Base-by-base conservation (phyloP, 2,113 vertebrate species). In the Hypocryptadius cinnamomeus region DNA sequence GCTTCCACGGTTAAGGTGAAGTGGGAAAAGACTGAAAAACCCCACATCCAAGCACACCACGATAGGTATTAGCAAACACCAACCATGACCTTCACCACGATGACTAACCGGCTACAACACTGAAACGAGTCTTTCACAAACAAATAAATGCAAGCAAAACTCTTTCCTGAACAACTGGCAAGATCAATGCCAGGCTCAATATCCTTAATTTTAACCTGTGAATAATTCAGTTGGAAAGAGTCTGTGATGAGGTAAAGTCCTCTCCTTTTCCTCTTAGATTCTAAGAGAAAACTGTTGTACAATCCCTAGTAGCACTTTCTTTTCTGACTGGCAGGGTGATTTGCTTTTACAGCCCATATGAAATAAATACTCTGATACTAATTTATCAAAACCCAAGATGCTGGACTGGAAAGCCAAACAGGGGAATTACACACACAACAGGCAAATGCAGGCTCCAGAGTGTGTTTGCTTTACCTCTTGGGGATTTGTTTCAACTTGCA, bases 31-130 rank as follows among this genome's bases (percentile, higher is more conserved):
- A 45, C 23, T 51, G 8, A 33, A 85, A 59, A 47, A 18, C 3
- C 4, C 9, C 33, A 37, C 4, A 57, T 14, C 45, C 37, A 56
- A 61, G 60, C n/a, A 42, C 21, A 37, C 5, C 11, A 56, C 27
- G n/a, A 39, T 1, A 48, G 45, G 47, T 21, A 40, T 53, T 74
- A 11, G 71, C 71, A 59, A 92, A 66, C n/a, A 66, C 9, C 63
- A 59, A 1, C 65, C 22, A 8, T 25, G 47, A 84, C 23, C 44
- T 74, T 31, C 28, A 45, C 15, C 39, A 18, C 0, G 0, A 53
- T n/a, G 74, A 71, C 51, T 50, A 47, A 84, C 22, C 37, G 57
- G 69, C 11, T 47, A 19, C 31, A 30, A 19, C 0, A 48, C 22
- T 31, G 48, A 35, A 93, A 15, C 0, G 6, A 78, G 42, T 3